These are phyloP conservation scores for Muschampia plurimacula DNA, from an alignment of 2,888 invertebrate species.

Conservation along the genomic window DNA sequence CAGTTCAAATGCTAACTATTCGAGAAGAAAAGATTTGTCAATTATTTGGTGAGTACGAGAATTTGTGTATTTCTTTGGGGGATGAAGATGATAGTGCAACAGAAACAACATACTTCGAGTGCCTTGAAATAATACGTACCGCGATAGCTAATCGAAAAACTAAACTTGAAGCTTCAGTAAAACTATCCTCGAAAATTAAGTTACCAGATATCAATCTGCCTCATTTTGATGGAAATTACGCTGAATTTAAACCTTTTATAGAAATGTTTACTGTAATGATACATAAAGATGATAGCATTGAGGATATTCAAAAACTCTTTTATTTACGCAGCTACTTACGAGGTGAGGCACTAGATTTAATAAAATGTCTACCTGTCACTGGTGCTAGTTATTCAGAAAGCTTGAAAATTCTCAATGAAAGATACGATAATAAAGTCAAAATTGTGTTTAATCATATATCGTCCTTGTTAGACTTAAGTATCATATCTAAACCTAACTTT, in stretches of 20 bases:
- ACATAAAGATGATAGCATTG: background rate
- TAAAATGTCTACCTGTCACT: background rate
- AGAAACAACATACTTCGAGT: too few relatives aligned
- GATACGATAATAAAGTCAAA: background rate
- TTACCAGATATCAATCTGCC: background rate
- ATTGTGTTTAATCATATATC: constrained; percentile 1
- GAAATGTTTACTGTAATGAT: constrained; percentile 2
- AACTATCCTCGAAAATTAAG: too few relatives aligned
- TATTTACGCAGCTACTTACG: background rate
- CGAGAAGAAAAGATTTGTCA: background rate
- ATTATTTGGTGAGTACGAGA: background rate
- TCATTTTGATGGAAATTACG: background rate
- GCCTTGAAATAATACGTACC: too few relatives aligned
- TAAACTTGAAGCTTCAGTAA: too few relatives aligned
- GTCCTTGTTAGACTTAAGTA: background rate
- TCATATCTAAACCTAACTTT: background rate
- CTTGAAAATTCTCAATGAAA: background rate
- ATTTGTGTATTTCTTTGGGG: too few relatives aligned
- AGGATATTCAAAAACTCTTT: background rate
- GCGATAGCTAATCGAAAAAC: too few relatives aligned
- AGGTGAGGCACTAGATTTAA: constrained; percentile 4
- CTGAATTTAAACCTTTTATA: background rate
- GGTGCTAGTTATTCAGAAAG: background rate
- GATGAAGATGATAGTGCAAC: too few relatives aligned
- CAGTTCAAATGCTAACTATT: background rate